phyloP scores from a whole-genome alignment of 2,888 invertebrate species.

The Aleiodes leptofemur region DNA sequence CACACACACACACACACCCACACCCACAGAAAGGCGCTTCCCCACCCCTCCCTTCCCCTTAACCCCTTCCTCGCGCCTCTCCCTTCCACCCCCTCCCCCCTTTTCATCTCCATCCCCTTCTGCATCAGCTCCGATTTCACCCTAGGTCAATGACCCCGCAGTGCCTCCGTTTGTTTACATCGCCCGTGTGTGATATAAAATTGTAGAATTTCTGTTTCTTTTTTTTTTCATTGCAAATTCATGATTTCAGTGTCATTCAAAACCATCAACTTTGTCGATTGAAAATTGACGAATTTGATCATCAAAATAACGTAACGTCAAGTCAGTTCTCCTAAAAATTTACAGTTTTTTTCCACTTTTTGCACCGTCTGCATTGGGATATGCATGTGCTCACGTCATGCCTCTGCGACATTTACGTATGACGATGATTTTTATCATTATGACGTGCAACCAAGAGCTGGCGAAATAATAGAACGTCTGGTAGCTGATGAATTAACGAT shows the following conservation, averaged over 20 bases:
- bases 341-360: neutral
- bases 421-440: conserved; percentile 17
- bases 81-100: conserved; percentile 54
- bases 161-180: conserved; percentile 59
- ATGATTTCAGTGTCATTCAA: too few species aligned
- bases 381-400: conserved; percentile 18
- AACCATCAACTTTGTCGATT: neutral
- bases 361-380: neutral
- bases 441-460: neutral
- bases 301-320: conserved; percentile 5
- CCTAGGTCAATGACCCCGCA: conserved; percentile 72
- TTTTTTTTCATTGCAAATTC: neutral
- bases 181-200: conserved; percentile 34
- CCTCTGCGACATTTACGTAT: conserved; percentile 1
- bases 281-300: neutral
- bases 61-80: conserved; percentile 55
- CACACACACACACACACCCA: conserved; percentile 53
- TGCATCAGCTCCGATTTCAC: conserved; percentile 48
- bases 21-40: conserved; percentile 46
- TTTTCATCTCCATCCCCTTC: conserved; percentile 44
- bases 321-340: neutral
- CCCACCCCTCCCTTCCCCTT: conserved; percentile 63
- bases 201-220: neutral
- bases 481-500: neutral
- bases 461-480: neutral